Conservation (phyloP, 2,797 vertebrate species). For the Pygocentrus nattereri region DNA sequence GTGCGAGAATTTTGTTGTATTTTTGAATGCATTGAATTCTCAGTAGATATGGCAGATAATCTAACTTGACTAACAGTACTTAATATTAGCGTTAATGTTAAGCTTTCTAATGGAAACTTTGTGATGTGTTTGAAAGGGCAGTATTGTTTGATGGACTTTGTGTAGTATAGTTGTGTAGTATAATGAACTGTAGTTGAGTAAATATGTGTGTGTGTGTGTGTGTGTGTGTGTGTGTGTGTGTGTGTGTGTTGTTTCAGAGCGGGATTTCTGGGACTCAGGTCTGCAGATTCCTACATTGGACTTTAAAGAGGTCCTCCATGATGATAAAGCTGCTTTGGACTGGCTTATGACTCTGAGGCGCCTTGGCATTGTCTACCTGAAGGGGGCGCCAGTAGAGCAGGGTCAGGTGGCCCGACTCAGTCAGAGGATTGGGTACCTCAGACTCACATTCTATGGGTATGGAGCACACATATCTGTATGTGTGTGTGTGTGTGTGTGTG, state of each 20-base stretch:
- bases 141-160: background rate
- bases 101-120: too few species aligned
- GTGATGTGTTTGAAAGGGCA: background rate
- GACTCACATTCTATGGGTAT: conserved; percentile 95
- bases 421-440: conserved; percentile 89
- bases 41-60: too few species aligned
- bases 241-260: conserved; percentile 75
- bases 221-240: conserved; percentile 6
- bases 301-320: conserved; percentile 85
- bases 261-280: conserved; percentile 85
- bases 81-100: too few species aligned
- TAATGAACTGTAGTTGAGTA: background rate
- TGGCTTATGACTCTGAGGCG: conserved; percentile 88
- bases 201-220: conserved; percentile 1
- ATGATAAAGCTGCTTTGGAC: conserved; percentile 83
- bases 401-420: conserved; percentile 89
- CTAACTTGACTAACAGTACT: too few species aligned
- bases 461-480: background rate
- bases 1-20: too few species aligned
- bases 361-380: conserved; percentile 87
- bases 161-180: background rate
- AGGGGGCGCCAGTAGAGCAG: conserved; percentile 81
- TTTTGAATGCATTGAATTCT: too few species aligned
- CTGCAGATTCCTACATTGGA: conserved; percentile 84
- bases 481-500: too few species aligned